Conservation (phyloP, 2,888 invertebrate species). For the Drosophila emarginata region DNA sequence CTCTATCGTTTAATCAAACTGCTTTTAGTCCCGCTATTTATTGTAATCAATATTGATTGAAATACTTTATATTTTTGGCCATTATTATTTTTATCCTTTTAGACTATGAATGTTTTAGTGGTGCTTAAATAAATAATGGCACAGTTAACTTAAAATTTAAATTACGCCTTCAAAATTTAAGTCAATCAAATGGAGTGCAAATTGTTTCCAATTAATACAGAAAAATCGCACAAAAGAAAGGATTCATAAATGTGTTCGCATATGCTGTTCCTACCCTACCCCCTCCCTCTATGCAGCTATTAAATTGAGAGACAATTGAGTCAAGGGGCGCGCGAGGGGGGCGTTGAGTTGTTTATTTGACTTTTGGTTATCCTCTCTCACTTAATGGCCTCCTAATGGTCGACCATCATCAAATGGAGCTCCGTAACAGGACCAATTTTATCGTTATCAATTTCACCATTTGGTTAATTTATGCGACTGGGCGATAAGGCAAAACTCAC, state of each 20-base stretch:
- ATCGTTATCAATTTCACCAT: conserved; percentile 46
- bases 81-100: too few species aligned
- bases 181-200: conserved; percentile 26
- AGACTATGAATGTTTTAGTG: conserved; percentile 18
- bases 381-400: conserved; percentile 45
- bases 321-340: background rate
- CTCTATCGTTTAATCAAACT: too few species aligned
- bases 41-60: too few species aligned
- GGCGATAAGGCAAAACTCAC: conserved; percentile 14
- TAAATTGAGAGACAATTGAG: conserved; percentile 44
- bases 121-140: conserved; percentile 46
- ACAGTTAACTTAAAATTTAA: conserved; percentile 26
- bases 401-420: conserved; percentile 21
- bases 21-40: too few species aligned
- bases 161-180: conserved; percentile 19
- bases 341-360: conserved; percentile 46
- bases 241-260: conserved; percentile 28
- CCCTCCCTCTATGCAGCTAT: background rate
- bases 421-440: conserved; percentile 26
- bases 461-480: conserved; percentile 51
- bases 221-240: too few species aligned
- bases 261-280: conserved; percentile 14
- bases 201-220: conserved; percentile 35
- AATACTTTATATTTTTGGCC: too few species aligned
- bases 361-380: conserved; percentile 23